Evolutionary conservation across 2,113 vertebrate species (phyloP).

Genomic region (Calyptomena viridis): DNA sequence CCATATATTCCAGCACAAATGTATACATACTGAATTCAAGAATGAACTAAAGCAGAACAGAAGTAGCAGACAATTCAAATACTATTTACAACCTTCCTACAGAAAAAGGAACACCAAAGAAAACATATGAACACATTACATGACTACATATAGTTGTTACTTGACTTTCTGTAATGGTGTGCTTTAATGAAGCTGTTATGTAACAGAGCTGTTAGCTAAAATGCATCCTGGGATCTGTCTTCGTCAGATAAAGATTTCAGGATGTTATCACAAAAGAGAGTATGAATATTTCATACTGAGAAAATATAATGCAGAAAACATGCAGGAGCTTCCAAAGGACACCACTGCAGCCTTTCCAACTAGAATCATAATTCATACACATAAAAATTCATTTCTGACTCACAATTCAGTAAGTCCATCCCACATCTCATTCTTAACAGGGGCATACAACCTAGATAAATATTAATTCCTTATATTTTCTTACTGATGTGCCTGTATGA

Average conservation of each 20-base stretch:
- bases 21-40: not conserved
- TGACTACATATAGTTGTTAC: not conserved
- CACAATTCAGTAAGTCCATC: not conserved
- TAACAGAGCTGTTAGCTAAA: not conserved
- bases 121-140: not conserved
- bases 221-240: not conserved
- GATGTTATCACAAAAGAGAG: not conserved
- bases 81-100: not conserved
- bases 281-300: not conserved
- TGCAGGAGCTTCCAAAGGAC: not conserved
- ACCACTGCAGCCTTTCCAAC: not conserved
- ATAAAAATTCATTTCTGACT: not conserved
- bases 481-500: not conserved
- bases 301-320: not conserved
- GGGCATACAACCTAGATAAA: not conserved
- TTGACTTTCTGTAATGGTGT: not conserved
- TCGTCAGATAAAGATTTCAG: not conserved
- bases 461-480: not conserved
- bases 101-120: not conserved
- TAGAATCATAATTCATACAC: not conserved
- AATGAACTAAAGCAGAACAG: not conserved
- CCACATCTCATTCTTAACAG: not conserved
- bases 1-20: not conserved
- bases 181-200: not conserved
- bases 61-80: not conserved